Percentiles rank a stretch among this genome's conserved stretches.
phyloP scores from a whole-genome alignment of 1,140 invertebrate genomes.

The Heliconius hermathena region DNA sequence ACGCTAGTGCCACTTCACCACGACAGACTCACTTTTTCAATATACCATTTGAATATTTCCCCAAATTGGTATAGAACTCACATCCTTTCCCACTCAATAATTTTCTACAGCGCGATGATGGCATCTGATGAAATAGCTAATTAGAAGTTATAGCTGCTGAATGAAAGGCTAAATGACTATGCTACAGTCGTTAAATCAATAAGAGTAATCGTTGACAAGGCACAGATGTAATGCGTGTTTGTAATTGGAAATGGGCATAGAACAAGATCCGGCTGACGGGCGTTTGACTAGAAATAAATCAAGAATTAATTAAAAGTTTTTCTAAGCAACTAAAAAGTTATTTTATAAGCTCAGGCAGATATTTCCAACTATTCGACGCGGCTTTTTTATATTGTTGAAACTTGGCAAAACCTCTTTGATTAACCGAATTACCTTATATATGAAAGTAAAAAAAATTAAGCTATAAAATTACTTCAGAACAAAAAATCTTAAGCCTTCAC shows the following conservation, averaged over 20 bases:
- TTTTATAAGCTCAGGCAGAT: not conserved
- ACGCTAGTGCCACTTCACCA: too few species aligned
- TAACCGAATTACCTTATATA: too few species aligned
- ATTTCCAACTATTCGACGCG: too few species aligned
- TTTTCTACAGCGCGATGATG: not conserved
- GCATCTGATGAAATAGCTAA: conserved; percentile 49
- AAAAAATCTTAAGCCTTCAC: too few species aligned
- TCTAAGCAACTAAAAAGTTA: not conserved
- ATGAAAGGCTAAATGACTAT: conserved; percentile 50
- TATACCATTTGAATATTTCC: not conserved
- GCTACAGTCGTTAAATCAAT: conserved; percentile 59
- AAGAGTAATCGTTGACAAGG: conserved; percentile 56
- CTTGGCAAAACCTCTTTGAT: too few species aligned
- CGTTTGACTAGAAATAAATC: not conserved
- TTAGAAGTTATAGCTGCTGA: conserved; percentile 59
- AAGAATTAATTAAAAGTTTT: conserved; percentile 11
- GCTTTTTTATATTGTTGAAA: too few species aligned
- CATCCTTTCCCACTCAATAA: not conserved
- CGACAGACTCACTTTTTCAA: too few species aligned
- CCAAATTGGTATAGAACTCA: not conserved
- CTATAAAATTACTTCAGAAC: too few species aligned
- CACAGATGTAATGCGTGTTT: conserved; percentile 45
- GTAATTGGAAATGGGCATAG: conserved; percentile 50
- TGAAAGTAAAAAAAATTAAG: too few species aligned
- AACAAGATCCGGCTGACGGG: conserved; percentile 23